Conservation (phyloP, 2,797 vertebrate genomes). For the Phoeniculus purpureus region DNA sequence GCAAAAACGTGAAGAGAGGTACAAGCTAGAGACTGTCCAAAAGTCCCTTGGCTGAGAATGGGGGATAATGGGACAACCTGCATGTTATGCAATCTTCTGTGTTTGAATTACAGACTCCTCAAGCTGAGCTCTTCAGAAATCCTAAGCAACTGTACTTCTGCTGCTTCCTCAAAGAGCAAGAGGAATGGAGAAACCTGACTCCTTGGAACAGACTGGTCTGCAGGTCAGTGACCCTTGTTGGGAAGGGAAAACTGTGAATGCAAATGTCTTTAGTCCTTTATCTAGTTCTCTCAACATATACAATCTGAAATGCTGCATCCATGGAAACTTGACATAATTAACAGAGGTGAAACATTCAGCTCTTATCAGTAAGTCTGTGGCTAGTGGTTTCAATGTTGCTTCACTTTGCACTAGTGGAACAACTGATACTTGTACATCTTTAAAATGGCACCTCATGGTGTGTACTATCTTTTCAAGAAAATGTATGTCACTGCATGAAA, state of each 20-base stretch:
- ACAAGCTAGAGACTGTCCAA: background rate
- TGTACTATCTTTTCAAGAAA: background rate
- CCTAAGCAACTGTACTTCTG: rapidly evolving
- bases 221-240: background rate
- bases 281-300: background rate
- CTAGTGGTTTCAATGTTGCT: background rate
- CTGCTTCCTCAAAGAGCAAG: background rate
- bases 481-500: background rate
- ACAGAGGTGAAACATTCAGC: background rate
- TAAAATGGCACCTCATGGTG: background rate
- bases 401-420: background rate
- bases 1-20: background rate
- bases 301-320: background rate
- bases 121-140: background rate
- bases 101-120: background rate
- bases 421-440: background rate
- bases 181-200: background rate
- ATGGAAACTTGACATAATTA: background rate
- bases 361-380: background rate
- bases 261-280: background rate
- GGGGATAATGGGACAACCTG: background rate
- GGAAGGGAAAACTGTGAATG: rapidly evolving
- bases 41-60: background rate
- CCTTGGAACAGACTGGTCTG: background rate
- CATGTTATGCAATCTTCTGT: rapidly evolving